Base-by-base conservation (phyloP, 1,140 invertebrate species). In the Aphidius gifuensis region DNA sequence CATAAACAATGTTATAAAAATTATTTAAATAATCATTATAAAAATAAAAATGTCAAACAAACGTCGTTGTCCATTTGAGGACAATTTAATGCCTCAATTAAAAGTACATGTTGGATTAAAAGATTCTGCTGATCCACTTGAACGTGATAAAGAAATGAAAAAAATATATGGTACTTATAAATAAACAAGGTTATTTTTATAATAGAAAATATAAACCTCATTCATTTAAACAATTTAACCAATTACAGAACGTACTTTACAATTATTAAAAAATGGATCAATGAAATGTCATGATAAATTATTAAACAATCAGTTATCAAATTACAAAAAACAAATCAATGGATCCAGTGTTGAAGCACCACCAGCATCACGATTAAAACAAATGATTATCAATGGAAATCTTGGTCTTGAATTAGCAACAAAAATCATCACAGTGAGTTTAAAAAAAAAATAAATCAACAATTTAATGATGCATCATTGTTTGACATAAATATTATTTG, bases 41-140 rank as follows among this genome's bases (percentile, higher is more conserved):
- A 16, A 50, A 45, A 45, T 6, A 9, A 61, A 48, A 65, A 67
- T 60, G 46, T 74, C 74, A 69, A 61, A 70, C 6, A 77, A 77
- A 69, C 71, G 75, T 39, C n/a, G 59, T 38, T 74, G 66, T 67
- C 70, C 71, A 6, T 77, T 73, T n/a, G 73, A 75, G 1, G 67
- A 66, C 6, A 50, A 74, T 67, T 61, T 76, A 8, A 40, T 60
- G 4, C 73, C 69, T 0, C 75, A 76, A 54, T 16, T 71, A 5
- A 77, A 77, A 58, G 5, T 74, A 39, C 73, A 77, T 43, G 68
- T 77, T 5, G 67, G 69, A 3, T 48, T 70, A 45, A 76, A 67
- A 60, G 68, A 77, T 56, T 45, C 74, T 4, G 43, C 71, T 47
- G 70, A 69, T 48, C 71, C 68, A 9, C 62, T 73, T 3, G 55